Base-by-base conservation (phyloP, 2,797 vertebrate species). In the Lepus oiostolus region DNA sequence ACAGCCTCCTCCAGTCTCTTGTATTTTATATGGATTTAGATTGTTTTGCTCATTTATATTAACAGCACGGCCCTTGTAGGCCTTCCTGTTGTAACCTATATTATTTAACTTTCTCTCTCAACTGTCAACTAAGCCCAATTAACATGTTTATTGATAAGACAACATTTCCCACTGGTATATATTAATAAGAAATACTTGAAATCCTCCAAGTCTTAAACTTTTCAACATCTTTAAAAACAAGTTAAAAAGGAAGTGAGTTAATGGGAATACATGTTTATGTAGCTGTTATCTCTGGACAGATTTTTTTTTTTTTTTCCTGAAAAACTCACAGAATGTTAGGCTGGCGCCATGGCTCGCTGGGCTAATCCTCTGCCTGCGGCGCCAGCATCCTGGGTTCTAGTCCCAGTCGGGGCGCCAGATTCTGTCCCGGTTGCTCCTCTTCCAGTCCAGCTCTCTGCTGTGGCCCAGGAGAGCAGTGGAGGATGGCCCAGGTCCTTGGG, bases 111-210 rank as follows among this genome's bases (percentile, higher is more conserved):
- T 96, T 92, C 82, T 95, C 52, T 93, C 65, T 96, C 79, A 96
- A 89, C 85, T 97, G 92, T 92, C 96, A 96, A 67, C 74, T 50
- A 90, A 95, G 63, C 52, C 88, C 71, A 97, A 97, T 97, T 96
- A 96, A 77, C 68, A 88, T 96, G 92, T 95, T 97, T 95, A 93
- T 91, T 96, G 92, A 95, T 96, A 94, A 94, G 88, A 92, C 79
- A 95, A 2, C 93, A 95, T 94, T n/a, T 93, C 92, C 95, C 96
- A 79, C 79, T 94, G 83, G 93, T 93, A 93, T 26, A 90, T 95
- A 94, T 95, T 96, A 94, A 90, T 90, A 93, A 85, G 71, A 92
- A 96, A 86, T 92, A 96, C 65, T 96, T 91, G 68, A 92, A 96
- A 95, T 54, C 1, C 52, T 93, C 90, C 85, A 96, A 74, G 67